Evolutionary conservation across 2,888 invertebrate genomes (phyloP).

Genomic region (Tetramorium bicarinatum): DNA sequence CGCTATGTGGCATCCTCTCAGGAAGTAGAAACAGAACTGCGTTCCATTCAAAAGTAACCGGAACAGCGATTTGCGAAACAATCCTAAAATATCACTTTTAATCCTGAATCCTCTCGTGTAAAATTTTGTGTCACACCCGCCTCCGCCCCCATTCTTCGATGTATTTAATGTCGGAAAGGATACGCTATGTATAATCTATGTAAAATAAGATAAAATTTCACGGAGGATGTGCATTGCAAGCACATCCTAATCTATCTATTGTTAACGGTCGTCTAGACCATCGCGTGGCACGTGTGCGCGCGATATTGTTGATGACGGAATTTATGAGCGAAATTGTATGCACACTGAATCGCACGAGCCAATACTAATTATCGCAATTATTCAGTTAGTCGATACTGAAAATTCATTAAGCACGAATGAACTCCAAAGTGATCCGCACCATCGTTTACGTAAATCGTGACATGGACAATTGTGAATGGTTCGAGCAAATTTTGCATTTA

Average conservation of each 20-base stretch:
- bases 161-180: conserved; percentile 60
- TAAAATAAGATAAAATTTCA: conserved; percentile 38
- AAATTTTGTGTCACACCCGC: conserved; percentile 60
- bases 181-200: conserved; percentile 16
- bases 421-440: conserved; percentile 59
- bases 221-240: not conserved
- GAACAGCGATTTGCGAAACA: conserved; percentile 3
- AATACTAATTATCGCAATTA: conserved; percentile 68
- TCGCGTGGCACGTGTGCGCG: not conserved
- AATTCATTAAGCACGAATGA: conserved; percentile 66
- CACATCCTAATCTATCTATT: conserved; percentile 10
- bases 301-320: conserved; percentile 14
- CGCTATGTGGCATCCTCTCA: conserved; percentile 94
- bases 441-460: conserved; percentile 60
- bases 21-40: conserved; percentile 83
- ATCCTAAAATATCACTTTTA: not conserved
- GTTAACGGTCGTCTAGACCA: conserved; percentile 33
- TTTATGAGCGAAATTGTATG: conserved; percentile 20
- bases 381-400: conserved; percentile 62
- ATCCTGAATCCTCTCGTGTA: conserved; percentile 52
- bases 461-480: conserved; percentile 57
- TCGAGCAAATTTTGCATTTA: conserved; percentile 52
- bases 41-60: not conserved
- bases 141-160: conserved; percentile 32
- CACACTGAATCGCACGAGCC: conserved; percentile 32